Conservation (phyloP, 2,113 vertebrate genomes). For the Entelurus aequoreus region DNA sequence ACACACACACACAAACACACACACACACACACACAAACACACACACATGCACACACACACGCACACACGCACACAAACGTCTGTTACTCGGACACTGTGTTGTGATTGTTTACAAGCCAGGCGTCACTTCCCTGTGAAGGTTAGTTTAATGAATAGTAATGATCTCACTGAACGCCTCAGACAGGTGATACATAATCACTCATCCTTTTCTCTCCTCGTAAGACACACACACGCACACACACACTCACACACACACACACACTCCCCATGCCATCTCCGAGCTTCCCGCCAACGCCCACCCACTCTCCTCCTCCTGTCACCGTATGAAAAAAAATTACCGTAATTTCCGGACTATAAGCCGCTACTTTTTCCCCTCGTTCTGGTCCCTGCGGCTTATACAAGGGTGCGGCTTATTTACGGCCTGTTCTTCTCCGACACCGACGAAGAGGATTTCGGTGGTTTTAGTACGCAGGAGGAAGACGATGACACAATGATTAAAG, state of each 20-base stretch:
- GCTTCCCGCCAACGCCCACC: constrained; percentile 3
- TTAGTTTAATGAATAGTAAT: constrained; percentile 96
- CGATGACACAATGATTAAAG: too few species aligned
- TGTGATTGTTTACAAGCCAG: constrained; percentile 86
- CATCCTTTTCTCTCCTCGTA: constrained; percentile 57
- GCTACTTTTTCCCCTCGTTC: too few species aligned
- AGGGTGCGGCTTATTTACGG: too few species aligned
- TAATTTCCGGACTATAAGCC: too few species aligned
- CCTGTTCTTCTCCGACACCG: too few species aligned
- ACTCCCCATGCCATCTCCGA: constrained; percentile 29
- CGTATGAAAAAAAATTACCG: constrained; percentile 46
- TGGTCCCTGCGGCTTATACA: too few species aligned
- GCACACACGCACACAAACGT: constrained; percentile 53
- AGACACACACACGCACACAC: not conserved
- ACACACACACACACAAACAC: constrained; percentile 15
- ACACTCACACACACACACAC: not conserved
- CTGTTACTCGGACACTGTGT: constrained; percentile 73
- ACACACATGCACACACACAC: constrained; percentile 46
- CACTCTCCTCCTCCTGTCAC: constrained; percentile 58
- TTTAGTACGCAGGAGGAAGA: too few species aligned
- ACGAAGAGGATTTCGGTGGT: too few species aligned
- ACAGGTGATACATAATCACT: constrained; percentile 75
- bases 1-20: constrained; percentile 32
- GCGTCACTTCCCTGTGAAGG: constrained; percentile 86
- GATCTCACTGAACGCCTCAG: constrained; percentile 72